Conservation (phyloP, 1,140 invertebrate species). For the Caerostris darwini region DNA sequence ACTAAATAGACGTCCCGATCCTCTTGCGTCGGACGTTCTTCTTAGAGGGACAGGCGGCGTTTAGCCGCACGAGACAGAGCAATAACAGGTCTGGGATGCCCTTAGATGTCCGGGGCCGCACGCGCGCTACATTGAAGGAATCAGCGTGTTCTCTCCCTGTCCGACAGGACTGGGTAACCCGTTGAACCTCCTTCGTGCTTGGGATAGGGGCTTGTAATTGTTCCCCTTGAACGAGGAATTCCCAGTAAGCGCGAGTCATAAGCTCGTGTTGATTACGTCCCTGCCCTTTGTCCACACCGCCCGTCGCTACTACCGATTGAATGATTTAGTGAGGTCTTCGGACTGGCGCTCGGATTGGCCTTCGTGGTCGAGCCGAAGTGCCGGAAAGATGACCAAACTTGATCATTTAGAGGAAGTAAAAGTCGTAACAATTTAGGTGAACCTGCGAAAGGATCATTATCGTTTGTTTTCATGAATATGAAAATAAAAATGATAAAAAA, state of each 20-base stretch:
- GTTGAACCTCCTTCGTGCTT: conserved; percentile 85
- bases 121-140: conserved; percentile 91
- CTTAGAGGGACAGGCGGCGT: conserved; percentile 85
- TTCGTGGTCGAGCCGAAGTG: conserved; percentile 83
- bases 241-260: conserved; percentile 92
- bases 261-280: conserved; percentile 93
- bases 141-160: conserved; percentile 86
- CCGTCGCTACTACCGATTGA: conserved; percentile 95
- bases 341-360: conserved; percentile 84
- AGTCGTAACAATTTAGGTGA: conserved; percentile 95
- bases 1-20: conserved; percentile 85
- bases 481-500: too few species aligned
- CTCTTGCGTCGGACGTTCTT: conserved; percentile 83
- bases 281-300: conserved; percentile 94
- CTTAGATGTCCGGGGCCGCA: conserved; percentile 91
- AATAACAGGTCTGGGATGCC: conserved; percentile 93
- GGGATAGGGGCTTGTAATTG: conserved; percentile 92
- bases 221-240: conserved; percentile 93
- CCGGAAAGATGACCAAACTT: conserved; percentile 87
- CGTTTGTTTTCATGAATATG: not conserved
- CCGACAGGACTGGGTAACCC: conserved; percentile 83
- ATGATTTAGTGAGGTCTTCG: conserved; percentile 89
- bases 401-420: conserved; percentile 91
- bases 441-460: conserved; percentile 91
- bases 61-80: conserved; percentile 89